A percentile compares a stretch with the other conserved stretches of the same genome.
These are phyloP conservation scores for Scomber colias DNA, from an alignment of 2,113 vertebrate species.

Conservation along the genomic window DNA sequence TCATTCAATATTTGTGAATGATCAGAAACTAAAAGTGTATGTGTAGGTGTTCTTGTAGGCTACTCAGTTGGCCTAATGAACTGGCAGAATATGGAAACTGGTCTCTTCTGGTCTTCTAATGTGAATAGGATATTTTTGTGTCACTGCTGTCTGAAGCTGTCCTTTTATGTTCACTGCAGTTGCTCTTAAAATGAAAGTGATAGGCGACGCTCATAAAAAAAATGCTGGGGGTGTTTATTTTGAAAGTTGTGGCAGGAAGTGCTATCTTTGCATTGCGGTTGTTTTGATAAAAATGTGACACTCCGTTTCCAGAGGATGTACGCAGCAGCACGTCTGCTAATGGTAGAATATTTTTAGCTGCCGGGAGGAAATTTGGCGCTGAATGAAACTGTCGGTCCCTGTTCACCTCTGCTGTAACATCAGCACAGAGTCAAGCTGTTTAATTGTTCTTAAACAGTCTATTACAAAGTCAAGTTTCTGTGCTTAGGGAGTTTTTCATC, in stretches of 20 bases:
- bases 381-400: conserved; percentile 29
- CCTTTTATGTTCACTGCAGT: not conserved
- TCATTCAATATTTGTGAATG: too few relatives aligned
- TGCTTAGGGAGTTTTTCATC: not conserved
- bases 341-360: conserved; percentile 67
- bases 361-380: conserved; percentile 59
- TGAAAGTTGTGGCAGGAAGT: not conserved
- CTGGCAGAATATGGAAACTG: too few relatives aligned
- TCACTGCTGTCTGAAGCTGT: too few relatives aligned
- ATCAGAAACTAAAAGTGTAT: too few relatives aligned
- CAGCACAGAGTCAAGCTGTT: not conserved
- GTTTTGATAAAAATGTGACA: not conserved
- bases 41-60: too few relatives aligned
- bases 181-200: not conserved
- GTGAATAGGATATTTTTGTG: too few relatives aligned
- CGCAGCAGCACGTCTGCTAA: conserved; percentile 41
- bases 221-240: conserved; percentile 15
- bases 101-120: too few relatives aligned
- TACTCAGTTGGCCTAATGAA: too few relatives aligned
- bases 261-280: not conserved
- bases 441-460: not conserved
- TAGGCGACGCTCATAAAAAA: not conserved
- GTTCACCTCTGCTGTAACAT: not conserved
- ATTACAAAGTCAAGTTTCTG: not conserved
- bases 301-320: conserved; percentile 58